Base-by-base conservation (phyloP, 1,140 invertebrate species). In the Trigoniulus corallinus region DNA sequence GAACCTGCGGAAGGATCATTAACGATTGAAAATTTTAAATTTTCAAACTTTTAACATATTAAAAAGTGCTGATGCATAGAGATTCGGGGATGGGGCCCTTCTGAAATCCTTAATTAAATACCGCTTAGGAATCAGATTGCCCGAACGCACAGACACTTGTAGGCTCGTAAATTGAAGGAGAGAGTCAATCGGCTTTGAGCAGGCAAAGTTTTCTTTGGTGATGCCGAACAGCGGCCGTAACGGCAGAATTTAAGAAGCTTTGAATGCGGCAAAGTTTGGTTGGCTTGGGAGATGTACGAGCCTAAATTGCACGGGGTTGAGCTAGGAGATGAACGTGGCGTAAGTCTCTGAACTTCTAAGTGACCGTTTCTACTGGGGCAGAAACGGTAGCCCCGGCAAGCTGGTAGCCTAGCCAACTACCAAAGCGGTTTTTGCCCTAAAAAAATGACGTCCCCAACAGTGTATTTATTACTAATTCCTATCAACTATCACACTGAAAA, bases 1-100 rank as follows among this genome's bases (percentile, higher is more conserved):
- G 79, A 84, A 84, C 79, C 79, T 80, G 79, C 79, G 77, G 78
- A 81, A 78, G 80, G 80, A 82, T 82, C 78, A 82, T 82, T 61
- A 56, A 46, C 54, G 51, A 54, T 21, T 39, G 46, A 52, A 34
- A 34, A 34, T 34, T 34, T 34, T 34, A 34, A 34, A 34, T 34
- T 34, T 34, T 34, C 29, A 34, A 34, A 34, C 29, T 34, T 34
- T 34, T 34, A 34, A 34, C 29, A 34, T 34, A 34, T 34, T 34
- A 34, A 34, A 34, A 34, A 34, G 29, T 34, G 29, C 29, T 34
- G 29, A 34, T 34, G 29, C 29, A 34, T 34, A 34, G 29, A 34
- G 29, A 34, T 34, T 34, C 29, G 29, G 29, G 29, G 29, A 34
- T 34, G 29, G 29, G 29, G 29, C 29, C 29, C 29, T 34, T 34